A percentile compares a stretch with the other conserved stretches of the same genome.
phyloP scores from a whole-genome alignment of 2,113 vertebrate species.

The Cervus canadensis region DNA sequence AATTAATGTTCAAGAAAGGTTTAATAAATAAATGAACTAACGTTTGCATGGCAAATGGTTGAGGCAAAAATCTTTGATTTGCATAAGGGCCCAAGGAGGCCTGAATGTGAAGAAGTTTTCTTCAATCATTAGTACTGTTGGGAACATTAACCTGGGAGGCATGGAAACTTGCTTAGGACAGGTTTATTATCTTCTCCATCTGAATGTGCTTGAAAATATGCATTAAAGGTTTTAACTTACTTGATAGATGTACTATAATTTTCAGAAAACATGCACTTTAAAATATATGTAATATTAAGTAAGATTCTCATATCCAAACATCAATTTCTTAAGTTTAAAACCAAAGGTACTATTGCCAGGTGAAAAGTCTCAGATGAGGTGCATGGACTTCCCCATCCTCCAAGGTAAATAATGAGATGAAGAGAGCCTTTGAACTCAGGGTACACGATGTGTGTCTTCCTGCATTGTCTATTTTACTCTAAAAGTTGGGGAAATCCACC shows the following conservation, averaged over 20 bases:
- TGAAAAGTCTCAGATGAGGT: not conserved
- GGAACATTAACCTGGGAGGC: not conserved
- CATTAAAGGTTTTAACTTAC: not conserved
- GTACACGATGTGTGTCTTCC: not conserved
- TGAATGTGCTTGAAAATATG: not conserved
- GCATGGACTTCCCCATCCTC: accelerated
- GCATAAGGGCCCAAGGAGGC: not conserved
- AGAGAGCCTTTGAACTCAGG: not conserved
- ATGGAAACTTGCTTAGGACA: not conserved
- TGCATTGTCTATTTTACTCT: not conserved
- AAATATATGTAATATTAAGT: not conserved
- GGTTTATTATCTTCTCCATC: not conserved
- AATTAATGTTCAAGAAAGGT: not conserved
- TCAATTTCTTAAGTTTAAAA: not conserved
- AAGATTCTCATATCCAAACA: not conserved
- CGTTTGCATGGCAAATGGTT: not conserved
- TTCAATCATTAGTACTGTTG: not conserved
- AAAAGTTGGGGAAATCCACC: not conserved
- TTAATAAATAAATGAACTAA: not conserved
- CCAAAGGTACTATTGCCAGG: not conserved
- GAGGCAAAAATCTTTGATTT: not conserved
- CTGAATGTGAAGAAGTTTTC: not conserved
- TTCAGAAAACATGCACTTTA: not conserved
- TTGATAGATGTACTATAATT: not conserved
- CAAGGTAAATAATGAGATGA: accelerated